Evolutionary conservation across 2,888 invertebrate genomes (phyloP), one percentile per base, ranked within the genome.

Genomic region (Metopia argyrocephala): DNA sequence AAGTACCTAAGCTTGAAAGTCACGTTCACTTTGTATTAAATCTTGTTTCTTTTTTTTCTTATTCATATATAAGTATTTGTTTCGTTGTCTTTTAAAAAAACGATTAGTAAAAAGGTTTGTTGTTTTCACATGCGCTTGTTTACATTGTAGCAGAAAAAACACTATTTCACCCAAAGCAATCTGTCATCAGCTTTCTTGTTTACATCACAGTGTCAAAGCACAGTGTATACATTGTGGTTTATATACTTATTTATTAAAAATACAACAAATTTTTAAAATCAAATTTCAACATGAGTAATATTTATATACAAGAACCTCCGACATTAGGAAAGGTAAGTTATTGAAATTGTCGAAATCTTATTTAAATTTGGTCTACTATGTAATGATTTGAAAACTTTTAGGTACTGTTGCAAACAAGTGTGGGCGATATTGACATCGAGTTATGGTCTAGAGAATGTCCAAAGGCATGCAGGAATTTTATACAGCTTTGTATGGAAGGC

Each of bases 381-480:
- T n/a, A 9, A 12, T 18, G 3, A 2, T 56, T 56, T 18, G 4
- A 45, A 9, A 38, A 38, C 7, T 28, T 31, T 9, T 20, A 98
- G 98, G 96, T 99, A 45, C 91, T 98, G 3, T 87, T 99, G 66
- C 95, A 95, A 89, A 99, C 99, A 3, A 93, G 96, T 48, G 96
- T 95, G 0, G 99, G 99, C 5, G 98, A 99, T 86, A 96, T 99
- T 82, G 99, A 99, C 86, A 94, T 99, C 82, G 99, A 99, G 90
- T 91, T 99, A 88, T 99, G 99, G 99, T 94, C 98, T 0, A 96
- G 97, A 88, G 99, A 99, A 92, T 94, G 97, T 0, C 99, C 99
- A 0, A 96, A 96, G 90, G 97, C 99, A 5, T 96, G 95, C 85
- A 92, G 96, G 82, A 97, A 98, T 90, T 91, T 91, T 46, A 94